These are phyloP conservation scores for Cepaea nemoralis DNA, from an alignment of 1,140 invertebrate genomes.

Conservation along the genomic window DNA sequence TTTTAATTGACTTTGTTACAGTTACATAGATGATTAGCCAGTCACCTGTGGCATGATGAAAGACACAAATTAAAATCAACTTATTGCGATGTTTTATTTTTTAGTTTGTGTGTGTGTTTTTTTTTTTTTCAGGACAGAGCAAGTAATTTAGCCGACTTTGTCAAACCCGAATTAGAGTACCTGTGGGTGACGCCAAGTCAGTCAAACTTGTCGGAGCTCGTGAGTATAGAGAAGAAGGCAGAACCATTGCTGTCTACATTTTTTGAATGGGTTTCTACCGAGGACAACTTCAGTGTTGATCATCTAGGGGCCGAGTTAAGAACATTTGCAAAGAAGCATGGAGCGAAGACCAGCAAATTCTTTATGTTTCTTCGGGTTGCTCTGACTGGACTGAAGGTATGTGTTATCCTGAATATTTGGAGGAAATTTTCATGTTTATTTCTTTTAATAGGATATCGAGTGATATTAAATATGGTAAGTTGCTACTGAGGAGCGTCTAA, in stretches of 20 bases:
- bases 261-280: neutral
- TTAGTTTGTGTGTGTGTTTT: no score
- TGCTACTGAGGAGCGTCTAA: no score
- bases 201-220: neutral
- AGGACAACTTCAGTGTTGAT: constrained; percentile 7
- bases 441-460: no score
- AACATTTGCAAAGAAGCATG: neutral
- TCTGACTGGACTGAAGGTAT: constrained; percentile 15
- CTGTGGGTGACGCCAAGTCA: constrained; percentile 12
- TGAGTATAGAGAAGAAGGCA: neutral
- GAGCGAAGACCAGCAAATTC: neutral
- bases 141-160: constrained; percentile 16
- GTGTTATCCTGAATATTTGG: no score
- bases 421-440: no score
- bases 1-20: no score
- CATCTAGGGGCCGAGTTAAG: neutral
- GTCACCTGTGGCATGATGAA: no score
- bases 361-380: neutral
- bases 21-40: no score
- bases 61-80: no score
- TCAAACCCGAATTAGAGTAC: constrained; percentile 15
- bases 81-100: no score
- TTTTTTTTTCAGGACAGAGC: constrained; percentile 19
- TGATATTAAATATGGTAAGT: no score
- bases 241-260: neutral